These are phyloP conservation scores for Pogonocherus hispidulus DNA, from an alignment of 2,888 invertebrate species.

Conservation along the genomic window DNA sequence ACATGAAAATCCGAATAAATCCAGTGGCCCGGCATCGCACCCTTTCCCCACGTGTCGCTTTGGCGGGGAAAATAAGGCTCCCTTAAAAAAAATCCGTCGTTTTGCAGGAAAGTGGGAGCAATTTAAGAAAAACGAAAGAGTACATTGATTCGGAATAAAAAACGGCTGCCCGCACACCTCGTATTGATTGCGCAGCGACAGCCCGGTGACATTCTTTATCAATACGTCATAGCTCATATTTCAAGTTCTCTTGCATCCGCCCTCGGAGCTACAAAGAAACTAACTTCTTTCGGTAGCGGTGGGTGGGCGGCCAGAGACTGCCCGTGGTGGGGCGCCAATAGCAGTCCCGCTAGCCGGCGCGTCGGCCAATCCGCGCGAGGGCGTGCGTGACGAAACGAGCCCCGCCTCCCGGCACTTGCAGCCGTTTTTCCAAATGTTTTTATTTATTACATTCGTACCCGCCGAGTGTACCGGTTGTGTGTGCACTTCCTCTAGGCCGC, in stretches of 20 bases:
- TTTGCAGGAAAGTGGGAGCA: slow-evolving; percentile 42
- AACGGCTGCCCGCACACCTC: slow-evolving; percentile 63
- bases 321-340: slow-evolving; percentile 63
- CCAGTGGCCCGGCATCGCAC: neutral
- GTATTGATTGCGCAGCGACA: slow-evolving; percentile 74
- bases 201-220: slow-evolving; percentile 79
- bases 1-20: slow-evolving; percentile 23
- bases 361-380: slow-evolving; percentile 71
- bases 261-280: slow-evolving; percentile 75
- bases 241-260: slow-evolving; percentile 70
- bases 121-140: slow-evolving; percentile 55
- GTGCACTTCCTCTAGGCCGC: slow-evolving; percentile 59
- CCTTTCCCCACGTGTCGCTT: slow-evolving; percentile 4
- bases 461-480: slow-evolving; percentile 77
- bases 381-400: slow-evolving; percentile 69
- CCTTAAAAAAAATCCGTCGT: slow-evolving; percentile 8
- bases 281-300: slow-evolving; percentile 68
- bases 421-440: slow-evolving; percentile 74
- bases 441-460: slow-evolving; percentile 82
- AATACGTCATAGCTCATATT: slow-evolving; percentile 72
- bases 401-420: slow-evolving; percentile 64
- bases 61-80: slow-evolving; percentile 3
- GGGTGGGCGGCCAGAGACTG: slow-evolving; percentile 60
- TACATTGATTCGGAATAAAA: slow-evolving; percentile 56
- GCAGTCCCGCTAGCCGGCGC: slow-evolving; percentile 52